Evolutionary conservation across 2,888 invertebrate genomes (phyloP), one percentile per base, ranked within the genome.

Genomic region (Drosophila phalerata): DNA sequence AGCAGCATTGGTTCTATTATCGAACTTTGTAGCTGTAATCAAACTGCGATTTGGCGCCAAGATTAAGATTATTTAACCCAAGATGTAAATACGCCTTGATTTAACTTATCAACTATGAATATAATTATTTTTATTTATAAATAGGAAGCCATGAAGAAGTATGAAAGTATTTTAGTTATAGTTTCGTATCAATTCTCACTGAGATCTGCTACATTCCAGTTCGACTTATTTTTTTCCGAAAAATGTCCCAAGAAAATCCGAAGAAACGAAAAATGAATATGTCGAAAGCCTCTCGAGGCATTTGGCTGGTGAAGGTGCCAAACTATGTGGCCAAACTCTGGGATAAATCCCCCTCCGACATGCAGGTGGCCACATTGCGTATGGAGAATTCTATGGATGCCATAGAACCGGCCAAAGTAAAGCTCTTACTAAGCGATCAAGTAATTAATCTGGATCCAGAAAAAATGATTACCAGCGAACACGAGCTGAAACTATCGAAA

Each of bases 251-350:
- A 6, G 52, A 65, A 38, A 30, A 3, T 25, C 9, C 0, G 6
- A 42, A 42, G 45, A 70, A 60, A 0, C 45, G 6, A 2, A 70
- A 52, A 6, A 10, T 70, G 66, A 56, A 70, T 5, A 19, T 61
- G 60, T 5, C 43, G 9, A 42, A 57, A 0, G 34, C 17, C 17
- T 6, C 9, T 0, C 43, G 47, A 2, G 43, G 40, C 13, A 15
- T 57, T 47, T 72, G 72, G 72, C 22, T 72, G 1, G 72, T 72
- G 1, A 72, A 70, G 48, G 58, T 72, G 60, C 71, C 72, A 9
- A 70, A 61, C 30, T 72, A 70, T 34, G 61, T 72, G 42, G 51
- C 70, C 10, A 11, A 30, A 0, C n/a, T 66, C 17, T 72, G 71
- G 72, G 61, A 48, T 6, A 52, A 48, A 3, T 30, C 70, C 0